Base-by-base conservation (phyloP, 2,113 vertebrate species). In the Vulpes lagopus region DNA sequence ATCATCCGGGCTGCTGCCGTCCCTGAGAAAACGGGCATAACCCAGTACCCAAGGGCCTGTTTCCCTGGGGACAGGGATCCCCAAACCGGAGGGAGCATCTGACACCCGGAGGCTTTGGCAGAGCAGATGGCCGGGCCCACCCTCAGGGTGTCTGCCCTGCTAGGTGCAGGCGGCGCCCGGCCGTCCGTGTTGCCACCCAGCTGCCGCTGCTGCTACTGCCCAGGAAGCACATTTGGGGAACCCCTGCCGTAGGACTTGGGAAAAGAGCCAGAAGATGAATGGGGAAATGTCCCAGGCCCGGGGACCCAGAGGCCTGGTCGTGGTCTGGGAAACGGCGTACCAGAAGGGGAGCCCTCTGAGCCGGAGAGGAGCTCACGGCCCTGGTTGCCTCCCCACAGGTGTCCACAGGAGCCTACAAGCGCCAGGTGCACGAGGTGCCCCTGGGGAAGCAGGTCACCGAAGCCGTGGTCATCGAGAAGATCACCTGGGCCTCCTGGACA, bases 401-500 rank as follows among this genome's bases (percentile, higher is more conserved):
- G 86, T 99, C 99, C 64, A 99, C 99, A 0, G 99, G 99, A 96
- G 99, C 99, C 94, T 99, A 99, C 96, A 99, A 99, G 93, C 99
- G 99, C 1, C 99, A 99, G 94, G 99, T 99, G 3, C 99, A 99
- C 0, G 99, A 99, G 92, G 99, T 99, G 35, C 99, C 99, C 9
- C 98, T 99, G 12, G 99, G 99, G 92, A 99, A 99, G 98, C 98
- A 99, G 53, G 98, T 99, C 74, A 98, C 98, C 0, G 99, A 99
- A 83, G 98, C 98, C 67, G 8, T 96, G 0, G 32, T 99, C 22
- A 98, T 99, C 10, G 99, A 99, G 93, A 99, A 99, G 98, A 99
- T 99, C 98, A 99, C 99, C 3, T 99, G 99, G 99, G 99, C 99
- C 32, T 99, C 99, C 0, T 99, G 99, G 99, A 99, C 99, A 97